Evolutionary conservation across 2,113 vertebrate species (phyloP).

Genomic region (Rhynchomys soricoides): DNA sequence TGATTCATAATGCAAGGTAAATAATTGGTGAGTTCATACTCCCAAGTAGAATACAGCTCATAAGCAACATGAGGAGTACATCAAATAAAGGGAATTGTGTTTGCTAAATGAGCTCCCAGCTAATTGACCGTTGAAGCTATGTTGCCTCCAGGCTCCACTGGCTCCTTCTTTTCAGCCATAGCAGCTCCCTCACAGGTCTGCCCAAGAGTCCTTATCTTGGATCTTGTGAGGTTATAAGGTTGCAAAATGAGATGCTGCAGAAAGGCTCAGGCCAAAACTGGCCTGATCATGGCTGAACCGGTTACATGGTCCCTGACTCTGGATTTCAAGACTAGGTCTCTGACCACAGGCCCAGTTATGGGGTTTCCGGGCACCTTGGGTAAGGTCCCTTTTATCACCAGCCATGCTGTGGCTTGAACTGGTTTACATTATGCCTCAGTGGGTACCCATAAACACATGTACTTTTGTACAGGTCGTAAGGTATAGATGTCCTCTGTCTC

Average conservation of each 20-base stretch:
- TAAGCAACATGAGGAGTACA: constrained; percentile 64
- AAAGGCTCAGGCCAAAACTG: background rate
- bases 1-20: constrained; percentile 79
- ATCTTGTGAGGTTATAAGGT: background rate
- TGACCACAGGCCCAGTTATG: background rate
- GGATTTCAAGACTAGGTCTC: background rate
- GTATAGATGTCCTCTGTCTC: background rate
- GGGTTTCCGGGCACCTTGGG: background rate
- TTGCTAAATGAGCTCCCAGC: constrained; percentile 75
- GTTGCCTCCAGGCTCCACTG: background rate
- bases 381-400: background rate
- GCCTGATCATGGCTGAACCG: background rate
- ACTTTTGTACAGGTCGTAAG: background rate
- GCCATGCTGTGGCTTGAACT: background rate
- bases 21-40: constrained; percentile 76
- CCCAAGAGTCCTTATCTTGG: background rate
- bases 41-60: constrained; percentile 73
- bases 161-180: constrained; percentile 39
- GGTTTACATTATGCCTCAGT: background rate
- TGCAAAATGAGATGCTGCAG: background rate
- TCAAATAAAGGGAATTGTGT: constrained; percentile 66
- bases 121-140: constrained; percentile 22
- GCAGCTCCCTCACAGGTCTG: background rate
- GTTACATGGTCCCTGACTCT: background rate
- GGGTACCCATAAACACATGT: background rate